A percentile compares a stretch with the other conserved stretches of the same genome.
These are phyloP conservation scores for Furnarius figulus DNA, from an alignment of 2,113 vertebrate genomes.

Conservation along the genomic window DNA sequence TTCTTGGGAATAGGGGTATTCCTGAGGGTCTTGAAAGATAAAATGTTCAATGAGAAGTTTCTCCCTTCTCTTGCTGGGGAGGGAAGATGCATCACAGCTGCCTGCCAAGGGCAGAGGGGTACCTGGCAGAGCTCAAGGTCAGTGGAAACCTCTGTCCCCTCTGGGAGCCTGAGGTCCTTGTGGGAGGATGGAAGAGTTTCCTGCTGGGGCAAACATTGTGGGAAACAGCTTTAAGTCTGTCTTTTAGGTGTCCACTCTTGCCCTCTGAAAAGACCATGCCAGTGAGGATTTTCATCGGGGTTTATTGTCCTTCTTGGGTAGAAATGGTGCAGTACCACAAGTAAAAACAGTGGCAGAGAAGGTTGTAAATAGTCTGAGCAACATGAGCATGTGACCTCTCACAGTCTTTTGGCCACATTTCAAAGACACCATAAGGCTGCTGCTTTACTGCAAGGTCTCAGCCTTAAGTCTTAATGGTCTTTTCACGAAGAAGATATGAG, in stretches of 20 bases:
- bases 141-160: not conserved
- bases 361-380: not conserved
- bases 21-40: not conserved
- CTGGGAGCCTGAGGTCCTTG: not conserved
- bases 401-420: fast-evolving
- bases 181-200: not conserved
- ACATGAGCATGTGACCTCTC: not conserved
- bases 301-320: not conserved
- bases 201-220: not conserved
- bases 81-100: not conserved
- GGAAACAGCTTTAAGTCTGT: not conserved
- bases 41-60: not conserved
- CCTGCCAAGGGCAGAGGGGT: not conserved
- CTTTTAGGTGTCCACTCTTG: not conserved
- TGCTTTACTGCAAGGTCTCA: not conserved
- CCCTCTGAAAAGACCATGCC: not conserved
- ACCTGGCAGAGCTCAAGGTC: not conserved
- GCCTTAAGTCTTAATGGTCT: not conserved
- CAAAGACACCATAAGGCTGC: not conserved
- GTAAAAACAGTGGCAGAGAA: not conserved
- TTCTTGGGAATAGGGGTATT: not conserved
- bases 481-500: not conserved
- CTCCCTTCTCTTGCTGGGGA: not conserved
- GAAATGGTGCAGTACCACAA: not conserved
- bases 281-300: not conserved